phyloP scores from a whole-genome alignment of 1,140 invertebrate genomes.

The Colletes latitarsis region DNA sequence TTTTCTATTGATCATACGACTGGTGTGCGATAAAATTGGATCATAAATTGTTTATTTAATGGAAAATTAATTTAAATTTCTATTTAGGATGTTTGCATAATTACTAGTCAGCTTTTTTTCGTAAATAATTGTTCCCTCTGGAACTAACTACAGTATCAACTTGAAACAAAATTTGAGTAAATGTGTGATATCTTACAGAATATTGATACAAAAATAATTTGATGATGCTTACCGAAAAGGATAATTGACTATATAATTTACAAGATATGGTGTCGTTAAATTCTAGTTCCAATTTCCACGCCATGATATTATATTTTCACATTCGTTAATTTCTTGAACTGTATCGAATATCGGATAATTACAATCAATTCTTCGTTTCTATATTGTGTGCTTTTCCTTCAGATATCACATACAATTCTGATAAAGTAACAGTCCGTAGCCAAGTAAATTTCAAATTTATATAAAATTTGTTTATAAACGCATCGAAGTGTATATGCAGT shows the following conservation, averaged over 20 bases:
- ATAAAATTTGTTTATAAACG: not conserved
- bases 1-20: too few species aligned
- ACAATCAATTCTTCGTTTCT: not conserved
- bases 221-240: not conserved
- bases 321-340: slow-evolving; percentile 1
- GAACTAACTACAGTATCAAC: too few species aligned
- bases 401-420: not conserved
- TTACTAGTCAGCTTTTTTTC: too few species aligned
- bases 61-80: not conserved
- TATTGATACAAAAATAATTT: not conserved
- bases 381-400: not conserved
- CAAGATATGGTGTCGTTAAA: slow-evolving; percentile 5
- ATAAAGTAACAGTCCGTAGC: not conserved
- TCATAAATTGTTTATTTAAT: too few species aligned
- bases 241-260: slow-evolving; percentile 3
- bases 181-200: too few species aligned
- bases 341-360: not conserved
- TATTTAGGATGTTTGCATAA: not conserved
- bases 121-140: too few species aligned
- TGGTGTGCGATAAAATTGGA: too few species aligned
- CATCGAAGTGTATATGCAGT: too few species aligned
- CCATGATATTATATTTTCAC: not conserved
- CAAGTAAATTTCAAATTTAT: slow-evolving; percentile 10
- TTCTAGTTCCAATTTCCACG: slow-evolving; percentile 12
- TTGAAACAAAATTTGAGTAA: too few species aligned